phyloP scores from a whole-genome alignment of 2,113 vertebrate species.

The Atlantisia rogersi region DNA sequence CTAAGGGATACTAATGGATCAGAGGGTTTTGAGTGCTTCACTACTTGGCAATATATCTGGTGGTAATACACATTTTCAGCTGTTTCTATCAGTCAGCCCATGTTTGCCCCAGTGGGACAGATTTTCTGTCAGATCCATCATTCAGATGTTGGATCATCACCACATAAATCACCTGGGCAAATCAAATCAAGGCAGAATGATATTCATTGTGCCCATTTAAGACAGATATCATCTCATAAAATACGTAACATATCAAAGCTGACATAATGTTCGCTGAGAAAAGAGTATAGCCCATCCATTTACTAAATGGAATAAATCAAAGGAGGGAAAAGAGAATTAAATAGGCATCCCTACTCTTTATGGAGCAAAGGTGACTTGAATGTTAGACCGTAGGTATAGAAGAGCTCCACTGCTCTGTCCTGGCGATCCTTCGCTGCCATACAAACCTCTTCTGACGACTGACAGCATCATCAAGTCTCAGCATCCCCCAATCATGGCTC shows the following conservation, averaged over 20 bases:
- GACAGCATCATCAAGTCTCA: neutral
- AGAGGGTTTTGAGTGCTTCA: neutral
- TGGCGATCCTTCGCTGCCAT: neutral
- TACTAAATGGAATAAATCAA: slow-evolving; percentile 24
- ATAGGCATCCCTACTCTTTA: neutral
- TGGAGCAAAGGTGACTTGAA: neutral
- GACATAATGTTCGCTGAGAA: neutral
- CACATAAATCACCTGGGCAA: slow-evolving; percentile 53
- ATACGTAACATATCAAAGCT: neutral
- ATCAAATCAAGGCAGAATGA: slow-evolving; percentile 42
- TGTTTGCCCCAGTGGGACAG: neutral
- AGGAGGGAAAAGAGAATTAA: neutral
- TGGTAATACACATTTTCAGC: slow-evolving; percentile 8
- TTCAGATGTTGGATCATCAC: slow-evolving; percentile 7
- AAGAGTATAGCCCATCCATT: slow-evolving; percentile 1
- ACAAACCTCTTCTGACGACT: neutral
- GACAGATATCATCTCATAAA: slow-evolving; percentile 51
- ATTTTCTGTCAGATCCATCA: slow-evolving; percentile 40
- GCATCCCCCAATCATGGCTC: neutral
- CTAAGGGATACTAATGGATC: neutral
- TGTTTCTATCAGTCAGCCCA: neutral
- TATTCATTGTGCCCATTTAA: slow-evolving; percentile 30
- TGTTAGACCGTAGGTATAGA: neutral
- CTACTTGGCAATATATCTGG: neutral
- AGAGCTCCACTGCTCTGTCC: neutral